Base-by-base conservation (phyloP, 2,888 invertebrate species). In the Pollenia labialis region DNA sequence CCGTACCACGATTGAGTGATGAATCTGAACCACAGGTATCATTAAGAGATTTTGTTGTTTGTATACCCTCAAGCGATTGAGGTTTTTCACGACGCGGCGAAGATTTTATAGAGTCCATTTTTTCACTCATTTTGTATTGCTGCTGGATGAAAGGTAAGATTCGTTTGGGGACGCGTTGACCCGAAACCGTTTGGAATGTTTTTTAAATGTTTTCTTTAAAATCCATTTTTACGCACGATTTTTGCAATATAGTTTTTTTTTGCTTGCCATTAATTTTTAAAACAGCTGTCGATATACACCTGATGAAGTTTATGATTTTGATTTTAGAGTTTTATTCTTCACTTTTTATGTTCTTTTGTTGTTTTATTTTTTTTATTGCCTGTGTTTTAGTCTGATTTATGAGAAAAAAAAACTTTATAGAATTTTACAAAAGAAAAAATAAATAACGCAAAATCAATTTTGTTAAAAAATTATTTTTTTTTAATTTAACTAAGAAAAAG, bases 1-100 rank as follows among this genome's bases (percentile, higher is more conserved):
- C 80, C 4, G 77, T 16, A 44, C 14, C 64, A 75, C 64, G 40
- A 88, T 75, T 69, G 50, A 85, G 32, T 62, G 77, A 62, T 58
- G 79, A 56, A 23, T 81, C 66, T 2, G 79, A 80, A 10, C 64
- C 58, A 87, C 83, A 71, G 62, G 50, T 60, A 1, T 87, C 84
- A 64, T 85, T 88, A 32, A 89, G 88, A 14, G 88, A 83, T 66
- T 89, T 87, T 62, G 88, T 85, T 32, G 90, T 89, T 32, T 89
- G 88, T 32, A 88, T 88, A 81, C 91, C 91, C 66, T 89, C 89
- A 68, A 92, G 88, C 18, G 90, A 90, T 88, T 92, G 92, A 40
- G 92, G 92, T 77, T 93, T 93, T 74, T 91, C 92, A 85, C 90
- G 91, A 46, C 90, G 91, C 88, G 89, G 85, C 68, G 89, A 71